phyloP scores from a whole-genome alignment of 1,140 invertebrate species.

The Atta cephalotes region DNA sequence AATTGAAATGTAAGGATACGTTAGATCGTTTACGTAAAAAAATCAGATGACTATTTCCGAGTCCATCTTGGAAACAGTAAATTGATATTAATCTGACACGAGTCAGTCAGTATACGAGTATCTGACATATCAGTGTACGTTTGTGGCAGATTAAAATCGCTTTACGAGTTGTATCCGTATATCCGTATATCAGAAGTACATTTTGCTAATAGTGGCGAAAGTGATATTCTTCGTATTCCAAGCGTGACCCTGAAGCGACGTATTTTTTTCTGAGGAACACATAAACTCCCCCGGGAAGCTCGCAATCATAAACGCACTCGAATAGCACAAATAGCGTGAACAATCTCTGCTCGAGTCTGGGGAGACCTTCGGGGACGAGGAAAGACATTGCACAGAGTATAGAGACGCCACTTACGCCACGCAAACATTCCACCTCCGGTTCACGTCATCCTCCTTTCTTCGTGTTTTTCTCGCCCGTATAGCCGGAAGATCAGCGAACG shows the following conservation, averaged over 20 bases:
- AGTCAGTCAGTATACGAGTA: background rate
- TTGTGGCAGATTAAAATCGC: background rate
- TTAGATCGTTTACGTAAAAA: no score
- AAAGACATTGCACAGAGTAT: constrained; percentile 74
- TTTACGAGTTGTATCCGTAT: background rate
- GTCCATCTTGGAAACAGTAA: background rate
- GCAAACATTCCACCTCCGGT: constrained; percentile 79
- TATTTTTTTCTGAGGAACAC: constrained; percentile 10
- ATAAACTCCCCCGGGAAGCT: constrained; percentile 10
- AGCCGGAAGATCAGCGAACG: constrained; percentile 53
- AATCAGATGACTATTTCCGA: no score
- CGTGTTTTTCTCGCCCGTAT: constrained; percentile 52
- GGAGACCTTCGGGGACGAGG: constrained; percentile 62
- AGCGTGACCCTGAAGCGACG: constrained; percentile 1
- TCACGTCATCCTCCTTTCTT: constrained; percentile 58
- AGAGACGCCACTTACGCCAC: constrained; percentile 83
- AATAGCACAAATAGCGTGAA: constrained; percentile 72
- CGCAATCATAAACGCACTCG: constrained; percentile 66
- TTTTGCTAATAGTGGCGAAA: constrained; percentile 22
- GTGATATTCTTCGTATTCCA: constrained; percentile 6
- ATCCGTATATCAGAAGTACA: background rate
- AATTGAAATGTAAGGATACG: no score
- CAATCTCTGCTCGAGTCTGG: constrained; percentile 72
- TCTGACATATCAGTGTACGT: background rate
- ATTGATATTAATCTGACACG: background rate